Base-by-base conservation (phyloP, 1,140 invertebrate genomes). In the Lethocerus indicus region DNA sequence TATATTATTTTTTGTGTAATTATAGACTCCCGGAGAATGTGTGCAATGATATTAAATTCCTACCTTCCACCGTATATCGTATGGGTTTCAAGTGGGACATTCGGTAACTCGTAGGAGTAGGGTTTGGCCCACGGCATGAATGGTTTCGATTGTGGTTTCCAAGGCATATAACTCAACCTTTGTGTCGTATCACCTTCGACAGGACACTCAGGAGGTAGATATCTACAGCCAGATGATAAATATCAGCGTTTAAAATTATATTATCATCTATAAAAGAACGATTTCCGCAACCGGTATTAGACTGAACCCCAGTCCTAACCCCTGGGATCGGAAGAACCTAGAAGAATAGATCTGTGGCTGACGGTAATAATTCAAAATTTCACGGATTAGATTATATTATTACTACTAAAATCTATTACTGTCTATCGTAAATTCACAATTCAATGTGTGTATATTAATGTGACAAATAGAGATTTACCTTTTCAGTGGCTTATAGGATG, bases 41-140 rank as follows among this genome's bases (percentile, higher is more conserved):
- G n/a, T 39, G 23, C 3, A 39, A 39, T 3, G 1, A 6, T 2
- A 39, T 2, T 37, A 4, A 12, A 37, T 37, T 3, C 20, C 29
- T 47, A 56, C 52, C 55, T 56, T 49, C 52, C 49, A 37, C 52
- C 47, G 36, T 56, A 56, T n/a, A 53, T 46, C 14, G 55, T 56
- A 26, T 45, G 46, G 1, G 40, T 50, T 23, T 56, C 55, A n/a
- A 56, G 47, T 26, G 49, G 51, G 20, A 51, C 37, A 5, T 20
- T 20, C 1, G 55, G 52, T 24, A n/a, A 16, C 7, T 24, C 18
- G 41, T 56, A 56, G 7, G 45, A 41, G 9, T 26, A 14, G n/a
- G 53, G 50, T 23, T 51, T 50, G 3, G 52, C 52, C 55, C 55
- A 56, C 9, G 55, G 55, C 21, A 46, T 35, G 9, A 51, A 49